Percentiles rank a stretch among this genome's conserved stretches.
Evolutionary conservation across 2,113 vertebrate species (phyloP).

Genomic region (Syngnathus typhle): DNA sequence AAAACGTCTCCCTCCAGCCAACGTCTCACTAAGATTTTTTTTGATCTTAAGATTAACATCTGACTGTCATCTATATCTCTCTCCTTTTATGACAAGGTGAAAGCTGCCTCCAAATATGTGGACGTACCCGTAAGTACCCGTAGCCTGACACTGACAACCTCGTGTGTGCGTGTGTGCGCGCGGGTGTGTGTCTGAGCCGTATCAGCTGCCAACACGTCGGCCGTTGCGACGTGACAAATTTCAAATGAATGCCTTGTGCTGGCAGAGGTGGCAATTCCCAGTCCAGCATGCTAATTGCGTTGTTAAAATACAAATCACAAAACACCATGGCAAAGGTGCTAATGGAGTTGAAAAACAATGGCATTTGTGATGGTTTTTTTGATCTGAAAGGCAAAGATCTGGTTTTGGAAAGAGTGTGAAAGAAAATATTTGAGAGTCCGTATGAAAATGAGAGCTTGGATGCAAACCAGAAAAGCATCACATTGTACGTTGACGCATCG

Average conservation of each 20-base stretch:
- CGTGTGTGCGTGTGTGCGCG: conserved; percentile 35
- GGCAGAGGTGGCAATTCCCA: conserved; percentile 73
- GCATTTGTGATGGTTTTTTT: neutral
- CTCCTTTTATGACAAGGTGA: conserved; percentile 80
- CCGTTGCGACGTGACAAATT: conserved; percentile 79
- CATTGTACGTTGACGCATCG: too few species aligned
- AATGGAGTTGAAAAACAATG: conserved; percentile 60
- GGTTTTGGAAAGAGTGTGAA: conserved; percentile 3
- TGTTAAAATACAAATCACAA: conserved; percentile 80
- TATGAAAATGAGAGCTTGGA: too few species aligned
- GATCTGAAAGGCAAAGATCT: too few species aligned
- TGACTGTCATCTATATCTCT: conserved; percentile 45
- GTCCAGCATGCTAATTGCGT: conserved; percentile 86
- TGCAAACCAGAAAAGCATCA: too few species aligned
- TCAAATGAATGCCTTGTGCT: conserved; percentile 88
- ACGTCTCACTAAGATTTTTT: too few species aligned
- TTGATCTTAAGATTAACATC: neutral
- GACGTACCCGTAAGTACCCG: conserved; percentile 92
- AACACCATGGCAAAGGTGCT: conserved; percentile 80
- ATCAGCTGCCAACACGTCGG: conserved; percentile 74
- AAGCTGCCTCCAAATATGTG: conserved; percentile 99
- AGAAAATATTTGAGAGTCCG: conserved; percentile 26
- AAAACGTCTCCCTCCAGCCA: too few species aligned
- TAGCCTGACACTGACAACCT: conserved; percentile 33
- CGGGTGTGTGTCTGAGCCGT: conserved; percentile 64